phyloP scores from a whole-genome alignment of 2,797 vertebrate species.

The Enoplosus armatus region DNA sequence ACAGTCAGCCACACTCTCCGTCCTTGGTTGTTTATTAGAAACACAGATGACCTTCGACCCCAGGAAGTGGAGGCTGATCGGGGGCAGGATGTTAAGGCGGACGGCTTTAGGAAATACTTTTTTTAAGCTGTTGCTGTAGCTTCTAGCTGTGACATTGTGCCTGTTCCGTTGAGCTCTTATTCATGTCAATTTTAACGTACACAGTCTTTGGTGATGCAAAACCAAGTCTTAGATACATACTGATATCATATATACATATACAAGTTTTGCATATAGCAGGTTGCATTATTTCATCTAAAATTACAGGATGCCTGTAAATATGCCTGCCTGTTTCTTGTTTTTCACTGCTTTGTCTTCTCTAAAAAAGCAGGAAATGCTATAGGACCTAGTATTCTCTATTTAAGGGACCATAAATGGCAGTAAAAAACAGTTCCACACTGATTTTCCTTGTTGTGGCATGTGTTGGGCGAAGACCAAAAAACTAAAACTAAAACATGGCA shows the following conservation, averaged over 20 bases:
- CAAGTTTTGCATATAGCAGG: not conserved
- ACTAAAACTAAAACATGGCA: constrained; percentile 30
- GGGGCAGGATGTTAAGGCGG: constrained; percentile 66
- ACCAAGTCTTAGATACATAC: not conserved
- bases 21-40: constrained; percentile 54
- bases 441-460: constrained; percentile 15
- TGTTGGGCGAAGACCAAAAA: not conserved
- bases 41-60: constrained; percentile 61
- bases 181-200: not conserved
- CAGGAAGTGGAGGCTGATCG: constrained; percentile 66
- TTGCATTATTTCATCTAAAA: not conserved
- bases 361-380: not conserved
- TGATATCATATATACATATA: not conserved
- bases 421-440: not conserved
- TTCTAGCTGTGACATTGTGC: not conserved
- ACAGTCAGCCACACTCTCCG: constrained; percentile 34
- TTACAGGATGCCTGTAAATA: not conserved
- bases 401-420: not conserved
- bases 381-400: not conserved
- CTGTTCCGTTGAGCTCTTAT: not conserved
- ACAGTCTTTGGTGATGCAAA: not conserved
- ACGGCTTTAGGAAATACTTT: constrained; percentile 53
- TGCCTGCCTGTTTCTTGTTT: constrained; percentile 3
- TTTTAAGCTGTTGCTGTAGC: constrained; percentile 27
- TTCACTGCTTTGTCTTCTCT: not conserved